Evolutionary conservation across 2,797 vertebrate genomes (phyloP).

Genomic region (Gallinago solitaria): DNA sequence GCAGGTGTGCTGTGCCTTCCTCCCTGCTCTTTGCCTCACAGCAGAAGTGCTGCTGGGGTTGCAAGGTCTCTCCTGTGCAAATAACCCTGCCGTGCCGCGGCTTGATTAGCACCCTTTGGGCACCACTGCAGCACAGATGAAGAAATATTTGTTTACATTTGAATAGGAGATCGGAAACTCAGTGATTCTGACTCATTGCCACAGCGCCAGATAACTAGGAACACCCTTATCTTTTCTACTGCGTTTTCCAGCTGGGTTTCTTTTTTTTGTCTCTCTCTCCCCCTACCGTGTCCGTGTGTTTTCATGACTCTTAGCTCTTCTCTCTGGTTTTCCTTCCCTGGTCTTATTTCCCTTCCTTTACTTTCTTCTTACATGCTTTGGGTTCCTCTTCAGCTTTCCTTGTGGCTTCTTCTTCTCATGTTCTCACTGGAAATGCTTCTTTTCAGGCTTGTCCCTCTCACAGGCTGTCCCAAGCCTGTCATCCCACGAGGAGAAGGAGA

Average conservation of each 20-base stretch:
- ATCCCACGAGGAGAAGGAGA: neutral
- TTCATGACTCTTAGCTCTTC: neutral
- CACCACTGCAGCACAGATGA: conserved; percentile 7
- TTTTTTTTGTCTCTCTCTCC: neutral
- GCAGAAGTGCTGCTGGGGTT: neutral
- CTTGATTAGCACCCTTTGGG: conserved; percentile 9
- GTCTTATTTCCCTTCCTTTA: neutral
- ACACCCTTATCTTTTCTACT: conserved; percentile 38
- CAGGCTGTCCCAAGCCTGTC: neutral
- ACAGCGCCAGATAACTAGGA: neutral
- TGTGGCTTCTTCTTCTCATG: neutral
- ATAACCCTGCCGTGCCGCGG: neutral
- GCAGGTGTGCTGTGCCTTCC: neutral
- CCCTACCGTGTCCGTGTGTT: neutral
- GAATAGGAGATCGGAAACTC: conserved; percentile 38
- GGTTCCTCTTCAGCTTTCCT: neutral
- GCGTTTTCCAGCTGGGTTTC: neutral
- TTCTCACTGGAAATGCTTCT: neutral
- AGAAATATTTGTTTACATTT: conserved; percentile 47
- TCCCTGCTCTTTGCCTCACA: neutral
- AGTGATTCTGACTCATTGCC: conserved; percentile 37
- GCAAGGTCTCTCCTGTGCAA: neutral
- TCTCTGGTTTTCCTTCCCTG: neutral
- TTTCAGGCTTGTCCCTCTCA: neutral
- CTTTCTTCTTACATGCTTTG: neutral